phyloP scores from a whole-genome alignment of 2,797 vertebrate genomes.

The Monodelphis domestica region DNA sequence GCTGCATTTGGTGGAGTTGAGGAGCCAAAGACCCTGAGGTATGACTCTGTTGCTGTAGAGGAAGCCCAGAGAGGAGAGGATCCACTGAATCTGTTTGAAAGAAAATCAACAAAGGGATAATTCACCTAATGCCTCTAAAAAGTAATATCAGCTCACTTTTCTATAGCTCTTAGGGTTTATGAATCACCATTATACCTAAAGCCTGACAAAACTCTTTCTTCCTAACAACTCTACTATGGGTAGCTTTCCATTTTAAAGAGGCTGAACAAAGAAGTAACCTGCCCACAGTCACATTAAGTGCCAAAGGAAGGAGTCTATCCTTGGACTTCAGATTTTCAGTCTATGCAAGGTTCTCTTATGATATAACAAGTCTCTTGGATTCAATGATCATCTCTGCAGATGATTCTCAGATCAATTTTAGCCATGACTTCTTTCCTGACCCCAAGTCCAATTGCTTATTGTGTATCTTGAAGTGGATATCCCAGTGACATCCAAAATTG shows the following conservation, averaged over 20 bases:
- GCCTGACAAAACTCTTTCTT: background rate
- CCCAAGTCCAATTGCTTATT: background rate
- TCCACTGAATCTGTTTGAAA: conserved; percentile 92
- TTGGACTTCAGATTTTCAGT: background rate
- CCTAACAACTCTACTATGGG: background rate
- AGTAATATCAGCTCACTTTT: background rate
- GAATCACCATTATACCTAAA: background rate
- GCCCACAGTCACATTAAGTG: background rate
- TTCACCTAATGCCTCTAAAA: conserved; percentile 61
- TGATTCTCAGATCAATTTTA: background rate
- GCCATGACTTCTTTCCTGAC: background rate
- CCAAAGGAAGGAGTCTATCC: background rate
- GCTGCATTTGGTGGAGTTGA: conserved; percentile 95
- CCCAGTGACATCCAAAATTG: background rate
- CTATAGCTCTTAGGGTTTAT: background rate
- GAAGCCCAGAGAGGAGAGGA: conserved; percentile 93
- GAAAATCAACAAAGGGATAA: conserved; percentile 76
- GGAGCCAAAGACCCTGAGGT: conserved; percentile 91
- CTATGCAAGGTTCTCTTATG: background rate
- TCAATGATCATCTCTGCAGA: background rate
- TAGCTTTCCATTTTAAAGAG: background rate
- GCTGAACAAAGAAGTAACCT: background rate
- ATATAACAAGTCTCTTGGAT: background rate
- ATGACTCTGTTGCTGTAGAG: conserved; percentile 91
- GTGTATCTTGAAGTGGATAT: background rate